Evolutionary conservation across 92 coral and sea anemone genomes (phyloP).

Genomic region (Parazoanthus atlanticus): DNA sequence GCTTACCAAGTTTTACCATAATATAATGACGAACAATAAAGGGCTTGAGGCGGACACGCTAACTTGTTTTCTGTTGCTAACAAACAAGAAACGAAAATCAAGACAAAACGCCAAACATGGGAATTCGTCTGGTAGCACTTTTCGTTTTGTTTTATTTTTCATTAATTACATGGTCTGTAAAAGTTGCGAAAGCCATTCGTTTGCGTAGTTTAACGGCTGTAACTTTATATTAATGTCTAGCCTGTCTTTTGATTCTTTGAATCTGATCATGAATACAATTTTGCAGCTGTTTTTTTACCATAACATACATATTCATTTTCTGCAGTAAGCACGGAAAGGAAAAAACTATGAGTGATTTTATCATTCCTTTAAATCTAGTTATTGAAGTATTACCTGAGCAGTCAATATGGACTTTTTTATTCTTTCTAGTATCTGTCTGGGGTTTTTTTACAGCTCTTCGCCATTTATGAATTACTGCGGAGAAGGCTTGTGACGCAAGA

Average conservation of each 20-base stretch:
- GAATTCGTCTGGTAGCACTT: neutral
- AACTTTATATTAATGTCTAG: too few species aligned
- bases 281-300: too few species aligned
- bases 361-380: too few species aligned
- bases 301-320: neutral
- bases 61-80: neutral
- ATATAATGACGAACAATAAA: too few species aligned
- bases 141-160: too few species aligned
- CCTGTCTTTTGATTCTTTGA: too few species aligned
- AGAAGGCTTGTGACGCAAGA: neutral
- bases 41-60: neutral
- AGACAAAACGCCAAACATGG: neutral
- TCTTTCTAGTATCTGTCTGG: neutral
- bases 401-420: neutral
- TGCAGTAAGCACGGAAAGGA: neutral
- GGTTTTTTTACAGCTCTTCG: neutral
- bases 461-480: neutral
- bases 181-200: too few species aligned
- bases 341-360: neutral
- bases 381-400: neutral
- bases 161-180: too few species aligned
- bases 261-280: too few species aligned
- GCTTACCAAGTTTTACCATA: too few species aligned
- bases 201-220: too few species aligned
- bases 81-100: too few species aligned